Conservation (phyloP, 2,113 vertebrate species). For the Phylloscopus trochiloides region DNA sequence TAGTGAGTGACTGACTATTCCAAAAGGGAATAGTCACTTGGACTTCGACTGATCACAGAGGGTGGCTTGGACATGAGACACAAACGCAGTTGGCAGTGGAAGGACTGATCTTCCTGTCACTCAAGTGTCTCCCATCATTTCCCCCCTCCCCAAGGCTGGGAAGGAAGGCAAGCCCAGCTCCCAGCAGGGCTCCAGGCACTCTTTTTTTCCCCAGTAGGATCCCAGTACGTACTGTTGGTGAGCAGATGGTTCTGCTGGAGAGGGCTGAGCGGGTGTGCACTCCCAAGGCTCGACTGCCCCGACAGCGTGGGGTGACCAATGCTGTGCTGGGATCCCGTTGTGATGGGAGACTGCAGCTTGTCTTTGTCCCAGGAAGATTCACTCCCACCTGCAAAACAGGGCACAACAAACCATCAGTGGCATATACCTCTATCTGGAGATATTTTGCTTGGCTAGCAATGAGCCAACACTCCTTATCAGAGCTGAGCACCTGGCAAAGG, state of each 20-base stretch:
- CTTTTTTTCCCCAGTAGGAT: rapidly evolving
- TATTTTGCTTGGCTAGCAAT: neutral
- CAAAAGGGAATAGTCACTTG: neutral
- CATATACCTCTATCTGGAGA: neutral
- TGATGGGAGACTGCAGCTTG: slow-evolving; percentile 82
- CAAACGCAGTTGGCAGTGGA: neutral
- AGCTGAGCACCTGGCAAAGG: neutral
- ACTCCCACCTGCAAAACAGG: slow-evolving; percentile 80
- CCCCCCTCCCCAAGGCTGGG: neutral
- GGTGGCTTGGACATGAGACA: no score
- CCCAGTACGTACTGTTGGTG: slow-evolving; percentile 82
- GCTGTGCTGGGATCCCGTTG: slow-evolving; percentile 74
- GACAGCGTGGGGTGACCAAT: slow-evolving; percentile 72
- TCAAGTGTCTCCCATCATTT: rapidly evolving
- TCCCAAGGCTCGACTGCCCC: slow-evolving; percentile 74
- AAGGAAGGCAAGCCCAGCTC: neutral
- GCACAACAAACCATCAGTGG: neutral
- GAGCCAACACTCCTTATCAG: neutral
- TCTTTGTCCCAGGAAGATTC: slow-evolving; percentile 90
- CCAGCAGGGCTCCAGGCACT: neutral
- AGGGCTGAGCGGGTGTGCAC: slow-evolving; percentile 74
- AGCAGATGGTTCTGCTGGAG: slow-evolving; percentile 86
- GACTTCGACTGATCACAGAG: no score
- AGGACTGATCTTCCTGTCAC: neutral
- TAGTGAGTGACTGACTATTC: neutral